A percentile compares a stretch with the other conserved stretches of the same genome.
These are phyloP conservation scores for Timema cristinae DNA, from an alignment of 2,888 invertebrate species.

Conservation along the genomic window DNA sequence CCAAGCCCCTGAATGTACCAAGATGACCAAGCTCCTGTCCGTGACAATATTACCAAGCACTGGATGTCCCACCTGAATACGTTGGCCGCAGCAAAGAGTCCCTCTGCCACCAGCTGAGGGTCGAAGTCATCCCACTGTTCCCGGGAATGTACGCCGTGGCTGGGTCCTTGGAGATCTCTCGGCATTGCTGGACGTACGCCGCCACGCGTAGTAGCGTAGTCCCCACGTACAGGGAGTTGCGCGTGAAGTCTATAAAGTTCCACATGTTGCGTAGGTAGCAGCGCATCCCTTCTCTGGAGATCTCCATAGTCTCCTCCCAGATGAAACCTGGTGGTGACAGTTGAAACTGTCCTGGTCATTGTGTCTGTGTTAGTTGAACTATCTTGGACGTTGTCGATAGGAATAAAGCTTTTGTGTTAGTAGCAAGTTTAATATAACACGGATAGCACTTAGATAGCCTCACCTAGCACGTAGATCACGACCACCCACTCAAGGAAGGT, in stretches of 20 bases:
- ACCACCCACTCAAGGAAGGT: slow-evolving; percentile 80
- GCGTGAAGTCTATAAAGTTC: slow-evolving; percentile 94
- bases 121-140: slow-evolving; percentile 91
- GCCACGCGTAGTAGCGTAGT: slow-evolving; percentile 64
- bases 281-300: slow-evolving; percentile 80
- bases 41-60: too few relatives aligned
- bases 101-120: slow-evolving; percentile 89
- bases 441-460: slow-evolving; percentile 31
- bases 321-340: slow-evolving; percentile 63
- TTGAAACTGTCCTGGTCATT: too few relatives aligned
- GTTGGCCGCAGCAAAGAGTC: slow-evolving; percentile 91
- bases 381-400: too few relatives aligned
- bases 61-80: slow-evolving; percentile 64
- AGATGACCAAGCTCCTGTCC: too few relatives aligned
- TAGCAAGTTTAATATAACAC: too few relatives aligned
- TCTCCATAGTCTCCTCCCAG: slow-evolving; percentile 88
- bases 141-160: slow-evolving; percentile 67
- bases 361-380: too few relatives aligned
- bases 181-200: slow-evolving; percentile 70
- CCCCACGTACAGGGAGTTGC: slow-evolving; percentile 79
- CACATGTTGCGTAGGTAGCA: slow-evolving; percentile 89
- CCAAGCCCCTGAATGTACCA: too few relatives aligned
- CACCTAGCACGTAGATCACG: slow-evolving; percentile 77
- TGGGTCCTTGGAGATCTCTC: slow-evolving; percentile 64
- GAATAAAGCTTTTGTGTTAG: too few relatives aligned